Conservation (phyloP, 1,140 invertebrate genomes). For the Uloborus diversus region DNA sequence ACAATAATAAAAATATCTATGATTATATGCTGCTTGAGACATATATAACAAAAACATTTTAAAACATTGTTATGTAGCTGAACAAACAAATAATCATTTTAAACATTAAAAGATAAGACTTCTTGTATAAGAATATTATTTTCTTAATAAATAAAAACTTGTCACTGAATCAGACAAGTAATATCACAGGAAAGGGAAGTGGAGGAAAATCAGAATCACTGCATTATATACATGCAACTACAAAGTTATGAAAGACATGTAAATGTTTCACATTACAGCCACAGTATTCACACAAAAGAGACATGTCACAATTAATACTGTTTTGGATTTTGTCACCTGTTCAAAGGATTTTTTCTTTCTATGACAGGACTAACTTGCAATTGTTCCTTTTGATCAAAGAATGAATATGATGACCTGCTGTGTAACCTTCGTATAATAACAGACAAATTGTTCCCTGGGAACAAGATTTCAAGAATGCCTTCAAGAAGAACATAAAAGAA, state of each 20-base stretch:
- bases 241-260: not conserved
- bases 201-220: not conserved
- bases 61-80: too few relatives aligned
- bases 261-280: conserved; percentile 8
- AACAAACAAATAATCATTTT: too few relatives aligned
- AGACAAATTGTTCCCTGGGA: conserved; percentile 77
- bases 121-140: too few relatives aligned
- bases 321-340: conserved; percentile 50
- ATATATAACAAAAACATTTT: too few relatives aligned
- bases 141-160: conserved; percentile 26
- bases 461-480: conserved; percentile 78
- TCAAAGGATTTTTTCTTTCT: conserved; percentile 22
- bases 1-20: too few relatives aligned
- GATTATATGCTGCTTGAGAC: too few relatives aligned
- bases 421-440: conserved; percentile 75
- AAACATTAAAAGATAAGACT: too few relatives aligned
- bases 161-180: conserved; percentile 2
- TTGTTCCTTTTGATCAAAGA: conserved; percentile 18
- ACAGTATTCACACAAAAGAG: not conserved
- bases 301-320: conserved; percentile 35
- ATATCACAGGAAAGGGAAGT: too few relatives aligned
- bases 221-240: not conserved
- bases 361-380: conserved; percentile 32
- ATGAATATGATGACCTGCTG: conserved; percentile 62
- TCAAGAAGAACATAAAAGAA: conserved; percentile 89